Evolutionary conservation across 2,113 vertebrate species (phyloP).

Genomic region (Noturus placidus): DNA sequence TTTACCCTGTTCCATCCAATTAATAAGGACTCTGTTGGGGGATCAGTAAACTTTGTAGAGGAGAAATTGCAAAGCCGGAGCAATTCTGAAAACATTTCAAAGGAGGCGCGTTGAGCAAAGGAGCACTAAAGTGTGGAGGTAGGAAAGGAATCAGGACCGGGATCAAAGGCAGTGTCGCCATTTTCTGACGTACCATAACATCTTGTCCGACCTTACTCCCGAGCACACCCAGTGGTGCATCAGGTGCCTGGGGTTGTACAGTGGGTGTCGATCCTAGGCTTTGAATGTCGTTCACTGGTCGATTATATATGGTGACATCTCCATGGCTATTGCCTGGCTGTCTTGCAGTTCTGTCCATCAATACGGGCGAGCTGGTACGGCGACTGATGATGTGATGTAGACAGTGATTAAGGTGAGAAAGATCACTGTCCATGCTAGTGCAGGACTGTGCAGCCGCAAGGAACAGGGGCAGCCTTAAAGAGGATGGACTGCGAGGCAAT

Average conservation of each 20-base stretch:
- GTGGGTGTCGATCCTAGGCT: conserved; percentile 46
- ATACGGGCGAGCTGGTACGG: conserved; percentile 61
- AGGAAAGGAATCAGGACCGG: neutral
- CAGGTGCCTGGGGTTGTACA: conserved; percentile 37
- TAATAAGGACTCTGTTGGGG: neutral
- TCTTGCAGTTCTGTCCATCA: conserved; percentile 39
- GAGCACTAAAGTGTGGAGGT: neutral
- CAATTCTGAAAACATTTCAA: neutral
- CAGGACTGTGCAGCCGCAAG: conserved; percentile 16
- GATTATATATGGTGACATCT: neutral
- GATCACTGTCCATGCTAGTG: conserved; percentile 54
- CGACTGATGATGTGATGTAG: conserved; percentile 64
- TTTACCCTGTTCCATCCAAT: neutral
- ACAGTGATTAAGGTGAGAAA: conserved; percentile 65
- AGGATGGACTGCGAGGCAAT: conserved; percentile 29
- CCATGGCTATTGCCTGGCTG: neutral
- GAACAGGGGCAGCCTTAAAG: conserved; percentile 22
- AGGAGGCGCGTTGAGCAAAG: neutral
- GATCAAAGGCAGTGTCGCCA: conserved; percentile 23
- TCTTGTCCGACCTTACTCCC: conserved; percentile 50
- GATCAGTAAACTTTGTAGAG: neutral
- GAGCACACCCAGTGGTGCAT: conserved; percentile 21
- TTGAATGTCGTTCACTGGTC: conserved; percentile 26
- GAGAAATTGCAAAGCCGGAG: neutral
- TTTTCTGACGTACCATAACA: conserved; percentile 63